phyloP scores from a whole-genome alignment of 53 echinoderm and acorn worm genomes.

The Hippasteria phrygiana region DNA sequence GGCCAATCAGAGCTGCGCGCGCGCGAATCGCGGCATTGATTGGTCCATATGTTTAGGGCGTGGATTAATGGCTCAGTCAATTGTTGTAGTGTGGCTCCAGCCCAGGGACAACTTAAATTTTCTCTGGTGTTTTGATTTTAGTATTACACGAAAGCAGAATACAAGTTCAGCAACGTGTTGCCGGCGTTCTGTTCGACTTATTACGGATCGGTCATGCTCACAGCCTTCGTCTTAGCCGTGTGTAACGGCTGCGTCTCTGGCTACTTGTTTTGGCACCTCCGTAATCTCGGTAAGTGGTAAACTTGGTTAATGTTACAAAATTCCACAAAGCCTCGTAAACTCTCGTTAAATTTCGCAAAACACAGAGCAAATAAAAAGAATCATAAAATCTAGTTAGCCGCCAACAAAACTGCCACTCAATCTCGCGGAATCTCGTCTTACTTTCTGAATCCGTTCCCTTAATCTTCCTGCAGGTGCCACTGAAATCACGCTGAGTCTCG shows the following conservation, averaged over 20 bases:
- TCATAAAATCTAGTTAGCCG: too few relatives aligned
- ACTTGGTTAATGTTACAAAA: not conserved
- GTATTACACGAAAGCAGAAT: constrained; percentile 49
- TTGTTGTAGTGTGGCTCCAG: too few relatives aligned
- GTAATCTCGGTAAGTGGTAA: constrained; percentile 41
- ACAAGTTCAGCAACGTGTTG: constrained; percentile 52
- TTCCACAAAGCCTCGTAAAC: not conserved
- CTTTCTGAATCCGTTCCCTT: not conserved
- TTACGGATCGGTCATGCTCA: constrained; percentile 49
- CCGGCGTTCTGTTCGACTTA: constrained; percentile 38
- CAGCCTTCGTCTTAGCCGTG: constrained; percentile 46
- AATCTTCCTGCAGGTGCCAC: constrained; percentile 47
- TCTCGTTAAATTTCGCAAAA: not conserved
- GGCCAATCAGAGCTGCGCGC: too few relatives aligned
- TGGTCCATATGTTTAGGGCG: too few relatives aligned
- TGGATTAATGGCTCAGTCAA: too few relatives aligned
- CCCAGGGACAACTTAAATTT: too few relatives aligned
- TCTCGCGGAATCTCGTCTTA: not conserved
- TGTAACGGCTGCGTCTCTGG: constrained; percentile 61
- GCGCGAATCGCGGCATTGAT: too few relatives aligned
- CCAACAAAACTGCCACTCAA: too few relatives aligned
- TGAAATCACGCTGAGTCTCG: constrained; percentile 33
- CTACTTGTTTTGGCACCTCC: constrained; percentile 56
- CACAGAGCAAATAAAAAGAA: too few relatives aligned
- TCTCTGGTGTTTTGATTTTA: not conserved